Evolutionary conservation across 1,140 invertebrate genomes (phyloP).

Genomic region (Drosophila cardini): DNA sequence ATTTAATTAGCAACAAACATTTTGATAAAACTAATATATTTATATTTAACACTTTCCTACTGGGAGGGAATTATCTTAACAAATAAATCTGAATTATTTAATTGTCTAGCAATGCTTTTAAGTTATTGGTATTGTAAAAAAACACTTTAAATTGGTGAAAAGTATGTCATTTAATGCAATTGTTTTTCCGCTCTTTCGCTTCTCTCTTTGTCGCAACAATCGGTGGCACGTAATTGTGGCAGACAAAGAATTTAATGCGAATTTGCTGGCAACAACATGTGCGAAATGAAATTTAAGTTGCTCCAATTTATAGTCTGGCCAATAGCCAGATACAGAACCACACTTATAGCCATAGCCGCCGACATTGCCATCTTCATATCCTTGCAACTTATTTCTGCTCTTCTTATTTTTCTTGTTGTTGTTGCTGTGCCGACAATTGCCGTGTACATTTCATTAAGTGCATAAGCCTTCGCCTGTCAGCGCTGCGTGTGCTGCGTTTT

Average conservation of each 20-base stretch:
- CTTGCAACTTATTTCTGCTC: background rate
- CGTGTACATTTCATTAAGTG: slow-evolving; percentile 83
- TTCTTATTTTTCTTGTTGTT: slow-evolving; percentile 5
- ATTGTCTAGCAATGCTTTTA: background rate
- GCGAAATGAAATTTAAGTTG: slow-evolving; percentile 70
- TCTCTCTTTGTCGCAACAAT: background rate
- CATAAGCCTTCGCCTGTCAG: slow-evolving; percentile 79
- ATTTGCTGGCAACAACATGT: slow-evolving; percentile 57
- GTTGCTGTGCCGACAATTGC: slow-evolving; percentile 62
- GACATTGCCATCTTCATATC: slow-evolving; percentile 45
- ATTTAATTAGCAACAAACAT: background rate
- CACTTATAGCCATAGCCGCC: slow-evolving; percentile 30
- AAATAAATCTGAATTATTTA: background rate
- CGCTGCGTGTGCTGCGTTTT: slow-evolving; percentile 65
- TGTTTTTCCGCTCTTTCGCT: background rate
- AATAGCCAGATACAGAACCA: background rate
- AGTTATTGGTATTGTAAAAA: background rate
- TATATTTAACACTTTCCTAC: no score
- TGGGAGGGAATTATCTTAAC: background rate
- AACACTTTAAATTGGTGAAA: background rate
- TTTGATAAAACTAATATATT: slow-evolving; percentile 9
- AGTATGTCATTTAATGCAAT: slow-evolving; percentile 28
- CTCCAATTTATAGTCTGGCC: slow-evolving; percentile 63
- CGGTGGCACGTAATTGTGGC: slow-evolving; percentile 17
- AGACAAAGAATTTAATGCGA: slow-evolving; percentile 59